Evolutionary conservation across 2,113 vertebrate species (phyloP), one percentile per base, ranked within the genome.

Genomic region (Hippocampus comes): DNA sequence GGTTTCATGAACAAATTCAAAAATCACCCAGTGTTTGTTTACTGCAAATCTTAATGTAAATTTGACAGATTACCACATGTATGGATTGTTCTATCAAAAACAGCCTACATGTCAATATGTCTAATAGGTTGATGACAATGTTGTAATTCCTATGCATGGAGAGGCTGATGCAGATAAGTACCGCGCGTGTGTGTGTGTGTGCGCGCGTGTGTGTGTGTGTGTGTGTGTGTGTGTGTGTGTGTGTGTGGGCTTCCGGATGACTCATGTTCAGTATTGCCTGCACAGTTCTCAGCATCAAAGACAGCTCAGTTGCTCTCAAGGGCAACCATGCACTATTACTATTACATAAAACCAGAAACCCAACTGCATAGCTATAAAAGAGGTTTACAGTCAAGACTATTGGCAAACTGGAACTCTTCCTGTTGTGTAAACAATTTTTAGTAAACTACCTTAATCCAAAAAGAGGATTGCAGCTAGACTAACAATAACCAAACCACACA

Each of bases 131-230:
- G 63, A 76, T 83, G 73, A 73, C 78, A 81, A 66, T 71, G 72
- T 71, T 83, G 63, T 81, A 76, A 89, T 85, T 82, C 76, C 65
- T 67, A 38, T 68, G 72, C 78, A 78, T 77, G 75, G 76, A 82
- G 83, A 83, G 79, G 71, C 85, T 85, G 78, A 71, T 73, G 75
- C 80, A 78, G 59, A 61, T 70, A 71, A 78, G 74, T 86, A 65
- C 81, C 46, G 21, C 38, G 18, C 38, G 17, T 25, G 9, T 23
- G 55, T 25, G 23, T 61, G 84, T 38, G 34, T 38, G 34, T 30
- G 30, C 89, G 89, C 84, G 82, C 89, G 89, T 84, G 82, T 90
- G 89, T 84, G 82, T 90, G 89, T 84, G 82, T 90, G 89, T 84
- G 82, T 90, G 89, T 84, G 82, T 90, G 89, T 84, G 82, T 90